These are phyloP conservation scores for Solenodon paradoxus DNA, from an alignment of 2,113 vertebrate species.

Conservation along the genomic window DNA sequence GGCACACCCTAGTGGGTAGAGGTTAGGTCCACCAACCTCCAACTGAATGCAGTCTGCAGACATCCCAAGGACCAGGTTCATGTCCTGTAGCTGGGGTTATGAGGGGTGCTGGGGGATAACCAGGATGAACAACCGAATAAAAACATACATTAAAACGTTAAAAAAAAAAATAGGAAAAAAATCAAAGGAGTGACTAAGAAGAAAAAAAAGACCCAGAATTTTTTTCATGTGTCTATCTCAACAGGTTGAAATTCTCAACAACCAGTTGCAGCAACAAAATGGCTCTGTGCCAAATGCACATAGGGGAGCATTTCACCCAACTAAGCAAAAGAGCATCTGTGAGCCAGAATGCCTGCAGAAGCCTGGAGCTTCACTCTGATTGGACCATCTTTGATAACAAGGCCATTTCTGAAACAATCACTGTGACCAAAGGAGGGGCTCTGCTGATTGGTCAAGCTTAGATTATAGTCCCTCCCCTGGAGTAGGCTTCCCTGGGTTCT, in stretches of 20 bases:
- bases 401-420: background rate
- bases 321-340: background rate
- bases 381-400: background rate
- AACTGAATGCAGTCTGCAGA: too few species aligned
- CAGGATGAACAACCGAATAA: too few species aligned
- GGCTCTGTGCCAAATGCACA: background rate
- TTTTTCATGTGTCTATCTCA: background rate
- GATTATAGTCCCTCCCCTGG: background rate
- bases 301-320: too few species aligned
- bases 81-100: too few species aligned
- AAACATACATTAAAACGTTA: too few species aligned
- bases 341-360: background rate
- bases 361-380: background rate
- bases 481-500: background rate
- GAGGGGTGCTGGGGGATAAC: too few species aligned
- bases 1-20: too few species aligned
- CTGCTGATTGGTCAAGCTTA: background rate
- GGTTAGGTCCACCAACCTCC: too few species aligned
- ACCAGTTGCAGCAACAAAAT: background rate
- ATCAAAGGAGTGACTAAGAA: background rate
- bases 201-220: background rate
- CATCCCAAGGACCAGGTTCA: too few species aligned
- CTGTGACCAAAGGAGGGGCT: background rate
- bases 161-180: too few species aligned
- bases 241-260: background rate